Evolutionary conservation across 2,113 vertebrate species (phyloP).

Genomic region (Kobus ellipsiprymnus): DNA sequence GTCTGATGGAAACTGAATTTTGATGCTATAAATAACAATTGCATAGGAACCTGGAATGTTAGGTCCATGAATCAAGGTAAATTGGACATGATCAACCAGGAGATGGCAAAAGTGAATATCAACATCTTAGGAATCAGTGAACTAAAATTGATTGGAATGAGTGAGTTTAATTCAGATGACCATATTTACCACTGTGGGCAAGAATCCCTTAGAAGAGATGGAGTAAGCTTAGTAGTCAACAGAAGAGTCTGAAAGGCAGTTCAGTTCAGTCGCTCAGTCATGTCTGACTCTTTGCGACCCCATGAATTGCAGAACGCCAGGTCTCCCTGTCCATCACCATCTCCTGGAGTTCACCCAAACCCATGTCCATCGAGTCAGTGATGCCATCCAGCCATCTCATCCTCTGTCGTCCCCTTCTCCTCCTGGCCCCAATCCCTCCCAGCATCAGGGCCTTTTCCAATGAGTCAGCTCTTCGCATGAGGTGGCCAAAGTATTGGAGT

Average conservation of each 20-base stretch:
- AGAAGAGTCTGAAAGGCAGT: background rate
- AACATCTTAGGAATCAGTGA: background rate
- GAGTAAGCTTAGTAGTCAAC: background rate
- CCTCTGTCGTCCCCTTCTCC: no score
- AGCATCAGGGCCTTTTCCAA: no score
- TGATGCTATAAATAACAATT: background rate
- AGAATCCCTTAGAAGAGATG: background rate
- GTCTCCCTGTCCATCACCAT: no score
- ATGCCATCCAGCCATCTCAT: no score
- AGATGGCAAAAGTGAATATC: background rate
- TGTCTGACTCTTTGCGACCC: no score
- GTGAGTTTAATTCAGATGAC: background rate
- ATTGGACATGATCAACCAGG: background rate
- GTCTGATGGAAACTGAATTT: background rate
- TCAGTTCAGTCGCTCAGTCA: no score
- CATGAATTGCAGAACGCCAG: no score
- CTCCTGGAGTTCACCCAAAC: no score
- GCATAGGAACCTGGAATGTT: background rate
- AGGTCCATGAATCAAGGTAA: background rate
- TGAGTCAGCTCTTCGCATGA: no score
- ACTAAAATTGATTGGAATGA: background rate
- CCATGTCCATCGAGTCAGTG: no score
- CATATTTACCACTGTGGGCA: background rate
- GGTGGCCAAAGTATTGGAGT: no score
- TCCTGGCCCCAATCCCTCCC: no score